Evolutionary conservation across 2,797 vertebrate species (phyloP).

Genomic region (Typhlichthys subterraneus): DNA sequence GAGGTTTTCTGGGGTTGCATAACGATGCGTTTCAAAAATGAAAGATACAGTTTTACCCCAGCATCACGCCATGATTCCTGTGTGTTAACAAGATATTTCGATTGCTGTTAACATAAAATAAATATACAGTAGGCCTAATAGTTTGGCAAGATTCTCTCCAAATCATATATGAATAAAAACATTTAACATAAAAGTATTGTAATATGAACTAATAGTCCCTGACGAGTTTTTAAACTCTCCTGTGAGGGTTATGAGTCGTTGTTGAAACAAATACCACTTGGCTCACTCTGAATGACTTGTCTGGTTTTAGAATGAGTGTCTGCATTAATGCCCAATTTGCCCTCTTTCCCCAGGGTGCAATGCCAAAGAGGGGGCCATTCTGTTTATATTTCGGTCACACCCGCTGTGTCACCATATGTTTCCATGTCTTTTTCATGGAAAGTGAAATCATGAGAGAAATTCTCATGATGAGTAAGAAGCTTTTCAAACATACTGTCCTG

Average conservation of each 20-base stretch:
- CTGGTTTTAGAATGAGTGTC: constrained; percentile 23
- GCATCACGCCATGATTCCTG: constrained; percentile 23
- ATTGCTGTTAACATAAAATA: constrained; percentile 23
- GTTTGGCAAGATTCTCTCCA: constrained; percentile 20
- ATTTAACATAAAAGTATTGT: constrained; percentile 8
- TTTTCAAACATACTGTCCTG: no score
- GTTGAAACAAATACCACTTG: constrained; percentile 38
- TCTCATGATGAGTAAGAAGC: no score
- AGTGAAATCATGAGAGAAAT: no score
- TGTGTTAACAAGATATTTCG: constrained; percentile 26
- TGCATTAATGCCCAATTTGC: constrained; percentile 35
- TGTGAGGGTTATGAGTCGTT: constrained; percentile 26
- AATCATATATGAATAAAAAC: constrained; percentile 15
- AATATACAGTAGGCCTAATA: constrained; percentile 6
- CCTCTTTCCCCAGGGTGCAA: constrained; percentile 20
- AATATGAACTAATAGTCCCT: constrained; percentile 24
- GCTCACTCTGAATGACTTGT: constrained; percentile 37
- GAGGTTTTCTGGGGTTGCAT: constrained; percentile 25
- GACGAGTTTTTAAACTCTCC: constrained; percentile 20
- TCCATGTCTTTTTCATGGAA: no score
- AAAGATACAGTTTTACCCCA: constrained; percentile 36
- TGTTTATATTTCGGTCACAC: constrained; percentile 30
- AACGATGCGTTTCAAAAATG: constrained; percentile 44
- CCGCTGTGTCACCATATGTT: constrained; percentile 1
- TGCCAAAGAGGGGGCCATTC: constrained; percentile 52